Evolutionary conservation across 1,140 invertebrate species (phyloP).

Genomic region (Rhynchophorus ferrugineus): DNA sequence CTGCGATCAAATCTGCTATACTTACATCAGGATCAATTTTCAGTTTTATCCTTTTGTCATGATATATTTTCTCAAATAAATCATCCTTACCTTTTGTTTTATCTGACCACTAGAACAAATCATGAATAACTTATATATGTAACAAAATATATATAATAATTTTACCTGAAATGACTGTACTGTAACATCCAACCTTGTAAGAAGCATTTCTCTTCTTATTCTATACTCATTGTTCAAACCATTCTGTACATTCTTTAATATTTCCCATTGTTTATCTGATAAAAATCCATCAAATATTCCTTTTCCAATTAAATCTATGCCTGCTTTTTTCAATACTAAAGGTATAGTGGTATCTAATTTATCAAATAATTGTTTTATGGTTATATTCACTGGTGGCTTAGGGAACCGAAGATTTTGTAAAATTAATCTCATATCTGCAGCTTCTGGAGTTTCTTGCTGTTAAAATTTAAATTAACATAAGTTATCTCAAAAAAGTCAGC

Average conservation of each 20-base stretch:
- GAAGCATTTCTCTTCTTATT: slow-evolving; percentile 75
- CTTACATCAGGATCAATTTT: slow-evolving; percentile 54
- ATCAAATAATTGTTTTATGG: slow-evolving; percentile 64
- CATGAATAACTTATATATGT: slow-evolving; percentile 7
- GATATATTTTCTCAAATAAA: slow-evolving; percentile 62
- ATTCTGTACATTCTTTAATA: slow-evolving; percentile 58
- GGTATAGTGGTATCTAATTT: slow-evolving; percentile 70
- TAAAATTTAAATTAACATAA: slow-evolving; percentile 24
- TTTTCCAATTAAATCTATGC: slow-evolving; percentile 53
- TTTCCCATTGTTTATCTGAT: slow-evolving; percentile 74
- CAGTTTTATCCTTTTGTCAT: slow-evolving; percentile 57
- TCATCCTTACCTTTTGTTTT: slow-evolving; percentile 65
- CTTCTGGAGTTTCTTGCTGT: slow-evolving; percentile 73
- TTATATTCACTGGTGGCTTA: slow-evolving; percentile 79
- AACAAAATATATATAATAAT: slow-evolving; percentile 2
- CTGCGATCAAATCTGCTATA: slow-evolving; percentile 69
- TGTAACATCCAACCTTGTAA: slow-evolving; percentile 88
- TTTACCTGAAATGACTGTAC: slow-evolving; percentile 77
- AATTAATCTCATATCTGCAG: slow-evolving; percentile 67
- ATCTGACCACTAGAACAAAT: slow-evolving; percentile 70
- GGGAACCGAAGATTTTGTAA: slow-evolving; percentile 69
- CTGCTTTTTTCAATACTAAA: slow-evolving; percentile 57
- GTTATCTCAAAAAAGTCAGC: neutral
- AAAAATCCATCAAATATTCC: slow-evolving; percentile 69
- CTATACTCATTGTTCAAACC: slow-evolving; percentile 76